Conservation (phyloP, 2,113 vertebrate species). For the Chlorodrepanis virens region DNA sequence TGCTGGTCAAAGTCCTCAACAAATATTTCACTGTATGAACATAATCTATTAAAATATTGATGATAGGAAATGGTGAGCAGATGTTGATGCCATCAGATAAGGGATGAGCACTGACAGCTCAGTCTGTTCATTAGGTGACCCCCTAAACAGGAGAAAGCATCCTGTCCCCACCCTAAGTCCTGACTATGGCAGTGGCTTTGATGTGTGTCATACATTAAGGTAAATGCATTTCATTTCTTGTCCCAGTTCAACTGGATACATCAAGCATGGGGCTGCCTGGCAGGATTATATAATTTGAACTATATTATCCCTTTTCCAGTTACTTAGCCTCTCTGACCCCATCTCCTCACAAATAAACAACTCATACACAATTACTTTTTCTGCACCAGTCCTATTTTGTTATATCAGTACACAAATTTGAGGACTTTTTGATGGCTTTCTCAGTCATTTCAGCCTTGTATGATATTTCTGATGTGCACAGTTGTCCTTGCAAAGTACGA, state of each 20-base stretch:
- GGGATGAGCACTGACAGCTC: background rate
- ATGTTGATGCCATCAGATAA: background rate
- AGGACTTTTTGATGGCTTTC: background rate
- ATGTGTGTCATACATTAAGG: background rate
- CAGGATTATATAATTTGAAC: background rate
- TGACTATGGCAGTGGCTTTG: background rate
- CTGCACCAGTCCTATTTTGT: background rate
- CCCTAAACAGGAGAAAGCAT: background rate
- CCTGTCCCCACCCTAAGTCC: background rate
- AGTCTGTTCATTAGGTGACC: background rate
- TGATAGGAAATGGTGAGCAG: background rate
- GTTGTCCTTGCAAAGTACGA: background rate
- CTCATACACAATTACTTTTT: background rate
- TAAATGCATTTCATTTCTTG: background rate
- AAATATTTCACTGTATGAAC: background rate
- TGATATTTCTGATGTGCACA: background rate
- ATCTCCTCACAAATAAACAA: background rate
- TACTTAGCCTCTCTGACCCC: background rate
- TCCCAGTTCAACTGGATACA: rapidly evolving
- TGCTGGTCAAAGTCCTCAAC: background rate
- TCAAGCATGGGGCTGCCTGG: background rate
- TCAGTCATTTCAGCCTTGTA: background rate
- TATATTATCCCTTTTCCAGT: background rate
- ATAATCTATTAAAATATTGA: background rate
- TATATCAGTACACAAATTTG: background rate